These are phyloP conservation scores for Struthio camelus DNA, from an alignment of 2,113 vertebrate species.

Conservation along the genomic window DNA sequence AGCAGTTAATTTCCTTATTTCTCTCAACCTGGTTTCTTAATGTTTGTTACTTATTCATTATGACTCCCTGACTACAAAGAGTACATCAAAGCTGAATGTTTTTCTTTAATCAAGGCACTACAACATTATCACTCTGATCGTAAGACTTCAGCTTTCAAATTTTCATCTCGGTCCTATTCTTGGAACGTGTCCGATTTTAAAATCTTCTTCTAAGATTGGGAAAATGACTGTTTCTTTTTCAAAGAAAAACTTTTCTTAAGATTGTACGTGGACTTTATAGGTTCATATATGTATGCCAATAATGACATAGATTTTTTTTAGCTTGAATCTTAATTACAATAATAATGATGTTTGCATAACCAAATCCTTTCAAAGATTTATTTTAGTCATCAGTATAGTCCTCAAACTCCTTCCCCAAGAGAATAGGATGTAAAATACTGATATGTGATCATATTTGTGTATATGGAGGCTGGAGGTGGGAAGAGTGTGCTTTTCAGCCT, in stretches of 20 bases:
- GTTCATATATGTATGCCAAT: background rate
- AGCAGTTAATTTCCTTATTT: background rate
- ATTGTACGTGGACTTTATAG: background rate
- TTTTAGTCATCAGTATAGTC: no score
- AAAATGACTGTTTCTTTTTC: constrained; percentile 12
- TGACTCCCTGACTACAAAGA: constrained; percentile 11
- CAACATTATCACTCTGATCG: constrained; percentile 43
- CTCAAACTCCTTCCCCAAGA: background rate
- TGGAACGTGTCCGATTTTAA: constrained; percentile 30
- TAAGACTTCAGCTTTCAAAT: background rate
- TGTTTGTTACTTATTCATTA: constrained; percentile 22
- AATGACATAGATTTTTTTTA: background rate
- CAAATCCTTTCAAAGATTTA: background rate
- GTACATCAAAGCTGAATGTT: constrained; percentile 46
- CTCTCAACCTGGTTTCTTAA: background rate
- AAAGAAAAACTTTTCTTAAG: constrained; percentile 3
- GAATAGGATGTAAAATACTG: background rate
- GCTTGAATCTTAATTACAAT: background rate
- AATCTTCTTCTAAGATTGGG: background rate
- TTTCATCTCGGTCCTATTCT: constrained; percentile 1
- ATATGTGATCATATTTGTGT: background rate
- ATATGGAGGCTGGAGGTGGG: background rate
- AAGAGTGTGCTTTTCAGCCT: background rate
- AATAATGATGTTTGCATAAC: background rate
- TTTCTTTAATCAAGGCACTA: constrained; percentile 53